Conservation (phyloP, 2,113 vertebrate species). For the Phylloscopus trochilus region DNA sequence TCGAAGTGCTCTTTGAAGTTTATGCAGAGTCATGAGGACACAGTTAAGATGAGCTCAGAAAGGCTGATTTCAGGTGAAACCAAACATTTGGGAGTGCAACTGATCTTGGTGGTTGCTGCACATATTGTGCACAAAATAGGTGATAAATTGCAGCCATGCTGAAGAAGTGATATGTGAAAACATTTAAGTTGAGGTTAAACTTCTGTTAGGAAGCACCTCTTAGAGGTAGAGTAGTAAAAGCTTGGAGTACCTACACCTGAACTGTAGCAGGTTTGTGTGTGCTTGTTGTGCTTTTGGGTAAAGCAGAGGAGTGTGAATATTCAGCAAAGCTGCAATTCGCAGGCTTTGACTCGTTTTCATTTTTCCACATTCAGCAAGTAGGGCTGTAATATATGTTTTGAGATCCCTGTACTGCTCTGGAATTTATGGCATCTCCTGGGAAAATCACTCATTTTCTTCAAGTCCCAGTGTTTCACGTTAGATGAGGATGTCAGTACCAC, state of each 20-base stretch:
- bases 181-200: neutral
- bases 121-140: neutral
- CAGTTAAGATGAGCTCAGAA: neutral
- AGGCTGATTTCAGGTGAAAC: neutral
- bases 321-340: neutral
- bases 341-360: neutral
- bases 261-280: neutral
- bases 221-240: neutral
- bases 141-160: neutral
- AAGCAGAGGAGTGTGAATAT: neutral
- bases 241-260: neutral
- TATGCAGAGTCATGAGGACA: neutral
- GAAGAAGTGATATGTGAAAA: neutral
- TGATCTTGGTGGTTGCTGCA: neutral
- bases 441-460: neutral
- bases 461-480: neutral
- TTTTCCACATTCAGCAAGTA: neutral
- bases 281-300: neutral
- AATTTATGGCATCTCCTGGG: neutral
- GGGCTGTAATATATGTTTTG: neutral
- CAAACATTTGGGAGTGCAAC: neutral
- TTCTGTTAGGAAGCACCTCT: neutral
- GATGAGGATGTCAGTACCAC: neutral
- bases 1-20: constrained; percentile 36
- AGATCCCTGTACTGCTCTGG: neutral